Percentiles rank a stretch among this genome's conserved stretches.
phyloP scores from a whole-genome alignment of 2,797 vertebrate species.

The Dallia pectoralis region DNA sequence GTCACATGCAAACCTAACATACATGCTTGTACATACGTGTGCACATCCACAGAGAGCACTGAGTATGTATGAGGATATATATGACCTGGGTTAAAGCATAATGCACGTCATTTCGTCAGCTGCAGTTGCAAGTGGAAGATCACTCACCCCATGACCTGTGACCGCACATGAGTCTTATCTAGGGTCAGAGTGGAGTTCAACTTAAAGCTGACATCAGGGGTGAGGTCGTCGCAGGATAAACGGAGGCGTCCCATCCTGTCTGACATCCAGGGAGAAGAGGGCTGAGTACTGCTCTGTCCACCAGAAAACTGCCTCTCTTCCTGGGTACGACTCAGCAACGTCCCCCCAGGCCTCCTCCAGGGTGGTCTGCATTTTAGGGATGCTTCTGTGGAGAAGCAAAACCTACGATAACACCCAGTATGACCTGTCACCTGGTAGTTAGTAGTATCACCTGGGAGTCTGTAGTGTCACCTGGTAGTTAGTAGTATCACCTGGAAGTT shows the following conservation, averaged over 20 bases:
- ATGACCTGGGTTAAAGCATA: not conserved
- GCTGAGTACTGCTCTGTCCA: slow-evolving; percentile 30
- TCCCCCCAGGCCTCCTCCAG: slow-evolving; percentile 59
- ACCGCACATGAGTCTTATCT: slow-evolving; percentile 45
- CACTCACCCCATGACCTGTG: slow-evolving; percentile 54
- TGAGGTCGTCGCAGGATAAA: not conserved
- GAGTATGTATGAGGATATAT: not conserved
- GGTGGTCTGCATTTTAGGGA: slow-evolving; percentile 68
- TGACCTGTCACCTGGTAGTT: not conserved
- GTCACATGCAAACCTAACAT: not conserved
- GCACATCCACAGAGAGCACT: not conserved
- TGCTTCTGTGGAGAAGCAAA: slow-evolving; percentile 60
- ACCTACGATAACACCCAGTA: not conserved
- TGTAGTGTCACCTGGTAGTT: no score
- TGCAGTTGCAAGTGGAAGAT: no score
- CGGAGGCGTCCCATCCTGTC: slow-evolving; percentile 9
- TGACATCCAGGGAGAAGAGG: slow-evolving; percentile 39
- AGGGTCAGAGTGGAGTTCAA: slow-evolving; percentile 3
- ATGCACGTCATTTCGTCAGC: no score
- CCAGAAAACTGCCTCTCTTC: slow-evolving; percentile 27
- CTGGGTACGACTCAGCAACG: slow-evolving; percentile 26
- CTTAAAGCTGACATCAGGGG: not conserved
- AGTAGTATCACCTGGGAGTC: no score
- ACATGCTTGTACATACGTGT: not conserved
- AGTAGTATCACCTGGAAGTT: no score